phyloP scores from a whole-genome alignment of 2,888 invertebrate species.

The Malthinus flaveolus region DNA sequence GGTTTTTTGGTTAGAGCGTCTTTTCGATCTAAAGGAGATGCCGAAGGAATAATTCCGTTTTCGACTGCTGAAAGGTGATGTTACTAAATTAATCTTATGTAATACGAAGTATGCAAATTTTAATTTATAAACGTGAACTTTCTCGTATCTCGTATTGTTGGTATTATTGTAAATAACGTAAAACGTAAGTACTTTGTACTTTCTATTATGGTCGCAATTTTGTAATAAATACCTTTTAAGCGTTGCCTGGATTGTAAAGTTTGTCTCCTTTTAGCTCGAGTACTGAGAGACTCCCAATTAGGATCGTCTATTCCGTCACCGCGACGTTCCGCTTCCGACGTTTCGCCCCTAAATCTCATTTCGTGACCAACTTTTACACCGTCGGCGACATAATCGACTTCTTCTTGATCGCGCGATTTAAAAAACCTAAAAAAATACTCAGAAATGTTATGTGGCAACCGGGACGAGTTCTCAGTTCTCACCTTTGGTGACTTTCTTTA shows the following conservation, averaged over 20 bases:
- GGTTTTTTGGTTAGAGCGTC: slow-evolving; percentile 82
- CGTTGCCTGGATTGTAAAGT: slow-evolving; percentile 49
- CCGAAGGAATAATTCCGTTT: slow-evolving; percentile 34
- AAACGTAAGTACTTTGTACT: no score
- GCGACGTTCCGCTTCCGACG: slow-evolving; percentile 76
- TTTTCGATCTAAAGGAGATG: slow-evolving; percentile 66
- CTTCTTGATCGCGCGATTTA: slow-evolving; percentile 78
- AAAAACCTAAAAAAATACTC: slow-evolving; percentile 53
- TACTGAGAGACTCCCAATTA: slow-evolving; percentile 80
- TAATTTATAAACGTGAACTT: slow-evolving; percentile 21
- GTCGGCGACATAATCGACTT: slow-evolving; percentile 81
- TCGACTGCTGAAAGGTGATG: slow-evolving; percentile 39
- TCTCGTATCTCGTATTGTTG: slow-evolving; percentile 19
- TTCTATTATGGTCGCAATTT: slow-evolving; percentile 7
- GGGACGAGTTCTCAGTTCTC: slow-evolving; percentile 6
- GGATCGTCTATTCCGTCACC: slow-evolving; percentile 70
- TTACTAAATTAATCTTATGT: neutral
- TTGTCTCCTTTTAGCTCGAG: slow-evolving; percentile 65
- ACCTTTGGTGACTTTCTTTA: slow-evolving; percentile 56
- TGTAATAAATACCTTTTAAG: slow-evolving; percentile 55
- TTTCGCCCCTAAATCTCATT: slow-evolving; percentile 79
- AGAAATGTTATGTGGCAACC: neutral
- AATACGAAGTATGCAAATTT: slow-evolving; percentile 9
- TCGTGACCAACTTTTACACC: slow-evolving; percentile 81
- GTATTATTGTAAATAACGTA: neutral